phyloP scores from a whole-genome alignment of 2,797 vertebrate species.

The Odontamblyopus lacepedii region DNA sequence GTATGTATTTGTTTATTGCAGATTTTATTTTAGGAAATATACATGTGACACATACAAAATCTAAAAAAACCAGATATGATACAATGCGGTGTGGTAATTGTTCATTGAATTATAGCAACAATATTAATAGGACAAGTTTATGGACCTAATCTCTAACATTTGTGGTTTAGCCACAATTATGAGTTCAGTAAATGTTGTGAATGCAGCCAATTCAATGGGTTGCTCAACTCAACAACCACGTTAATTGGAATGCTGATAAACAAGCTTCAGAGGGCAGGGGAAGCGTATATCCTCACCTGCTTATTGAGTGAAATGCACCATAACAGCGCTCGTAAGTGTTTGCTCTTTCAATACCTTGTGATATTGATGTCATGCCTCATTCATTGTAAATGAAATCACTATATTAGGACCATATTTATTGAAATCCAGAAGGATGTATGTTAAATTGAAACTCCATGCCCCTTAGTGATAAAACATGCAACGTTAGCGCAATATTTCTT shows the following conservation, averaged over 20 bases:
- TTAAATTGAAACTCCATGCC: conserved; percentile 45
- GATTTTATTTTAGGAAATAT: too few relatives aligned
- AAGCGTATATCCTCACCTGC: not conserved
- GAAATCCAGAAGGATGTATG: conserved; percentile 49
- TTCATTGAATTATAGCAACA: too few relatives aligned
- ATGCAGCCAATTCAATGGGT: too few relatives aligned
- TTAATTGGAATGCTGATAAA: not conserved
- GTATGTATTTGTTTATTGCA: not conserved
- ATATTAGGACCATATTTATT: conserved; percentile 50
- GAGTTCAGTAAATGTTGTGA: too few relatives aligned
- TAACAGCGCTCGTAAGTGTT: not conserved
- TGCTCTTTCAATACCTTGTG: conserved; percentile 16
- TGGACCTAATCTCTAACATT: too few relatives aligned
- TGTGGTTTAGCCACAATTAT: too few relatives aligned
- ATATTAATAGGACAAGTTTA: too few relatives aligned
- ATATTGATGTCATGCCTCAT: conserved; percentile 63
- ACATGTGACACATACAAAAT: too few relatives aligned
- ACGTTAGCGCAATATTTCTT: conserved; percentile 50
- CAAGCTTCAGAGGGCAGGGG: not conserved
- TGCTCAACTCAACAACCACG: too few relatives aligned
- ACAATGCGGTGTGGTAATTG: too few relatives aligned
- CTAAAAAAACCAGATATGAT: too few relatives aligned
- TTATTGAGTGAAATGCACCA: not conserved
- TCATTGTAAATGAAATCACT: conserved; percentile 49
- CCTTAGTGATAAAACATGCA: conserved; percentile 59